Conservation (phyloP, 2,113 vertebrate species). For the Rhea pennata region DNA sequence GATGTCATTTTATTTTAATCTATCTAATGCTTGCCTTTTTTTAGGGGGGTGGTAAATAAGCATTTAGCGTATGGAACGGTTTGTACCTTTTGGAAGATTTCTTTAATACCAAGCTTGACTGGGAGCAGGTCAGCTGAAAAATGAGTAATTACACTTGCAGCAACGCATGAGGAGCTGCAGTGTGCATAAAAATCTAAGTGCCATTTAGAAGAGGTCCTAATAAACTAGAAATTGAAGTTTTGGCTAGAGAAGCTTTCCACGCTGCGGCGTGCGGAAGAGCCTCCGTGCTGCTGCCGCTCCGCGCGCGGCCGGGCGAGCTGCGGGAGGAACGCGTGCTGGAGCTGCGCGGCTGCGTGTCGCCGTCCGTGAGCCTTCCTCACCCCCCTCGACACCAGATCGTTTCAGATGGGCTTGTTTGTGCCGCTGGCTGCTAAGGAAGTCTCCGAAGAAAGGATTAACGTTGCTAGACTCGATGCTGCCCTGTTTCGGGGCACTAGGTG, state of each 20-base stretch:
- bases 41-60: background rate
- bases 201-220: background rate
- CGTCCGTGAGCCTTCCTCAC: background rate
- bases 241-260: background rate
- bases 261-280: rapidly evolving
- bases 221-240: conserved; percentile 1
- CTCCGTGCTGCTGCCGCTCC: background rate
- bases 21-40: background rate
- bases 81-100: background rate
- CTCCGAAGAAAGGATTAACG: background rate
- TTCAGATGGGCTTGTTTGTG: background rate
- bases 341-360: rapidly evolving
- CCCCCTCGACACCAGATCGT: background rate
- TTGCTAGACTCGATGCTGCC: background rate
- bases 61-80: background rate
- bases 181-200: conserved; percentile 13
- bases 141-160: conserved; percentile 24
- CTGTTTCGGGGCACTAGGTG: background rate
- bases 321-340: rapidly evolving
- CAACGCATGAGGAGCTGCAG: background rate
- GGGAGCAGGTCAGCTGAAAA: conserved; percentile 58
- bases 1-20: no score
- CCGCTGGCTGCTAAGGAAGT: background rate
- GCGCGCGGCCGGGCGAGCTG: background rate
- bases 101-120: conserved; percentile 21